Base-by-base conservation (phyloP, 1,140 invertebrate species). In the Drepana arcuata region DNA sequence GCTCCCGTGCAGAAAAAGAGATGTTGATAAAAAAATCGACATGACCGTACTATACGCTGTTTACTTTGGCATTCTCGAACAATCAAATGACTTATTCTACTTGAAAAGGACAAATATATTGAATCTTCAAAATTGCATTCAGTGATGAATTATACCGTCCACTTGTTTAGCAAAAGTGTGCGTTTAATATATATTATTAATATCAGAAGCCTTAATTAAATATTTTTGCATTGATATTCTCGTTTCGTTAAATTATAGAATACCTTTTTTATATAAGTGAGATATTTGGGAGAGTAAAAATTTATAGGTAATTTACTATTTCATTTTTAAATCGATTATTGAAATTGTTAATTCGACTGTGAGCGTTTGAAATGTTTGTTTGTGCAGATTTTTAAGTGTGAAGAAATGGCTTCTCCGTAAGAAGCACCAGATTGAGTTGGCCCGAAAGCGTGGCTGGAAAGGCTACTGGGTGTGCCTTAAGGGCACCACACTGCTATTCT, bases 381-480 rank as follows among this genome's bases (percentile, higher is more conserved):
- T n/a, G n/a, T n/a, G n/a, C 58, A 98, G 96, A 71, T 99, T 97
- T 85, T 87, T 99, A 49, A 96, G 95, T 61, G 96, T 98, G 41
- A 99, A 99, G 85, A 99, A 99, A 85, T 99, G 97, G 97, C 84
- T 99, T 51, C 85, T 98, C 44, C 90, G 96, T 46, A 97, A 97
- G 84, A 97, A 97, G 79, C 94, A 96, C 80, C 95, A 98, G 83
- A 94, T 98, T 50, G 96, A 99, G 77, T 83, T 98, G 70, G 96
- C 96, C 2, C 88, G 95, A 11, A 96, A 97, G 75, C 88, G 96
- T 24, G 95, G 95, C 41, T 99, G 97, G 97, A 98, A 98, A 83
- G 94, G 95, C 30, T 99, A 99, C 82, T 99, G 96, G 96, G 96
- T 98, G 7, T 97, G 95, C 81, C 86, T 99, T 34, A 98, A 98